Conservation (phyloP, 2,797 vertebrate genomes). For the Rhynchonycteris naso region DNA sequence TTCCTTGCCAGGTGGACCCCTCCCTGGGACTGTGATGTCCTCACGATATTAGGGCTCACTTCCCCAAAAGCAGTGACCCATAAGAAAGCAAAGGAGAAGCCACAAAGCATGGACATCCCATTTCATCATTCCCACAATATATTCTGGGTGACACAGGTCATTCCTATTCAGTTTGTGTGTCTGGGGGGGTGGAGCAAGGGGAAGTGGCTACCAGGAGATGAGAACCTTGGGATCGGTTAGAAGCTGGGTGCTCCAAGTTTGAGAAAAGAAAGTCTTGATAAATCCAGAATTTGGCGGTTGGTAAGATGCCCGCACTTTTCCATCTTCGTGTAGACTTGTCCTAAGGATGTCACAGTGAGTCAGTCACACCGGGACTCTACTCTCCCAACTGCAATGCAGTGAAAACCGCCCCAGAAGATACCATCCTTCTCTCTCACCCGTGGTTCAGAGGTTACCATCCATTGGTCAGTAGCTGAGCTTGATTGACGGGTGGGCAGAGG, state of each 20-base stretch:
- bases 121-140: too few relatives aligned
- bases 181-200: too few relatives aligned
- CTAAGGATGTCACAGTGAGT: neutral
- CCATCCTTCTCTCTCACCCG: neutral
- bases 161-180: too few relatives aligned
- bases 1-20: too few relatives aligned
- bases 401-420: fast-evolving
- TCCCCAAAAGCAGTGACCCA: too few relatives aligned
- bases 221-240: neutral
- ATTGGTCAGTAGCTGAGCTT: neutral
- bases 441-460: neutral
- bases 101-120: too few relatives aligned
- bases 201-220: too few relatives aligned
- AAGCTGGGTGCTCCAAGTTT: neutral
- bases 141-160: too few relatives aligned
- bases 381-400: neutral
- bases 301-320: neutral
- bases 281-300: neutral
- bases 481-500: neutral
- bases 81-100: too few relatives aligned
- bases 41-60: too few relatives aligned
- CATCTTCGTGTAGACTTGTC: neutral
- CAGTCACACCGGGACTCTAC: neutral
- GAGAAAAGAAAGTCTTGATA: neutral
- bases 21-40: too few relatives aligned